These are phyloP conservation scores for Hesperophylax magnus DNA, from an alignment of 1,140 invertebrate genomes.

Conservation along the genomic window DNA sequence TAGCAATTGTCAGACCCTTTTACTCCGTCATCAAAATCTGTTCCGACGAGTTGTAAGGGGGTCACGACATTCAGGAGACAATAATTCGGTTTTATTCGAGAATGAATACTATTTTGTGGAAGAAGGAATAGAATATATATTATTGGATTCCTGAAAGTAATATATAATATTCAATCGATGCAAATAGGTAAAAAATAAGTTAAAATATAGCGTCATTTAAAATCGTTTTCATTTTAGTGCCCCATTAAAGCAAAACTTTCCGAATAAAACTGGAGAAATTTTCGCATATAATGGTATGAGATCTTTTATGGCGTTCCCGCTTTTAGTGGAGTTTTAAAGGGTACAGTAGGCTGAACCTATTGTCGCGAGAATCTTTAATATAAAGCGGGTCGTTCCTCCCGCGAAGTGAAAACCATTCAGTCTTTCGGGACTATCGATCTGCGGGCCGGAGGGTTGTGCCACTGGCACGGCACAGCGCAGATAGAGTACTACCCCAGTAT, in stretches of 20 bases:
- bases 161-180: too few relatives aligned
- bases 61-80: neutral
- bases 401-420: neutral
- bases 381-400: neutral
- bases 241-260: slow-evolving; percentile 5
- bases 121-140: too few relatives aligned
- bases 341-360: neutral
- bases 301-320: slow-evolving; percentile 4
- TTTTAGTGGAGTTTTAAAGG: neutral
- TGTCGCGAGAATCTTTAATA: slow-evolving; percentile 9
- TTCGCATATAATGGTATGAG: neutral
- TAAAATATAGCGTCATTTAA: too few relatives aligned
- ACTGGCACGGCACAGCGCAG: too few relatives aligned
- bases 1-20: neutral
- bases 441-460: slow-evolving; percentile 1
- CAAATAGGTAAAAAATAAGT: too few relatives aligned
- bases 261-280: slow-evolving; percentile 2
- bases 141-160: too few relatives aligned
- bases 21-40: slow-evolving; percentile 11
- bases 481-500: too few relatives aligned
- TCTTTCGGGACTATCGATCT: slow-evolving; percentile 9
- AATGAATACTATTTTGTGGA: too few relatives aligned
- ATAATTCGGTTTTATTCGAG: too few relatives aligned
- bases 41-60: slow-evolving; percentile 1
- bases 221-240: too few relatives aligned